Conservation (phyloP, 2,888 invertebrate species). For the Molanna angustata region DNA sequence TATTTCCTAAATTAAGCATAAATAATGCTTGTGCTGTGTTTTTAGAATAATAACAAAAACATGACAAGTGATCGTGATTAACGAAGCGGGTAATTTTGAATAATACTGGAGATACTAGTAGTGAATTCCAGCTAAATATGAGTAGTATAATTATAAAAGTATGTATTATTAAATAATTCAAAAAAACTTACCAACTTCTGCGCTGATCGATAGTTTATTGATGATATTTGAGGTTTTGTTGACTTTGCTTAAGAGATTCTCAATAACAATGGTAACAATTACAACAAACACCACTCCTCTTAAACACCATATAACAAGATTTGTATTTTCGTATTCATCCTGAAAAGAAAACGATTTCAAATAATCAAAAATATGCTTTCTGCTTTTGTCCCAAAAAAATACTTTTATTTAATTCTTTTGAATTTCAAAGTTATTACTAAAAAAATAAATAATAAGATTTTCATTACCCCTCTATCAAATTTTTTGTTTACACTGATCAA, state of each 20-base stretch:
- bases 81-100: too few species aligned
- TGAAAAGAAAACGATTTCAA: constrained; percentile 5
- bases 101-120: too few species aligned
- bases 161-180: too few species aligned
- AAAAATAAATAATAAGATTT: neutral
- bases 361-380: neutral
- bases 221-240: constrained; percentile 30
- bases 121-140: too few species aligned
- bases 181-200: constrained; percentile 27
- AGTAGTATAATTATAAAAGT: too few species aligned
- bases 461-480: constrained; percentile 2
- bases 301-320: constrained; percentile 22
- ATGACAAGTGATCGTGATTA: too few species aligned
- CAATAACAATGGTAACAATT: constrained; percentile 24
- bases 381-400: too few species aligned
- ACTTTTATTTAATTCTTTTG: too few species aligned
- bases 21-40: too few species aligned
- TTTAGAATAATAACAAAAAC: too few species aligned
- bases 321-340: constrained; percentile 14
- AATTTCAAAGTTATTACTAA: too few species aligned
- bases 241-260: constrained; percentile 21
- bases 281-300: constrained; percentile 24
- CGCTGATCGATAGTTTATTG: constrained; percentile 30
- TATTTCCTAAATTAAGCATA: too few species aligned
- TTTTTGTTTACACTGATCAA: constrained; percentile 22